Conservation (phyloP, 2,888 invertebrate genomes). For the Thereva unica region DNA sequence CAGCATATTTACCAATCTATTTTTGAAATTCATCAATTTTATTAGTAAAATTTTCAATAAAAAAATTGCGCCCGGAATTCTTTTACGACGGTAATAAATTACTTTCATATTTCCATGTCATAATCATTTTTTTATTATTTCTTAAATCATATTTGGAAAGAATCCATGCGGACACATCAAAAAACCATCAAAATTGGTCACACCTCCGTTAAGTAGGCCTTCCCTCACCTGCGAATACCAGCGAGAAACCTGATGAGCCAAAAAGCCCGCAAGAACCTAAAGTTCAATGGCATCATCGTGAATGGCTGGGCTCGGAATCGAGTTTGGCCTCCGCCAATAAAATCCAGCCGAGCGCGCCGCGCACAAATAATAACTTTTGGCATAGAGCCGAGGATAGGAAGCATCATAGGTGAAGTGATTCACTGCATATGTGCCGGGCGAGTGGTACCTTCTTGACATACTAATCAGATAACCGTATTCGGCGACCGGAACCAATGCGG, state of each 20-base stretch:
- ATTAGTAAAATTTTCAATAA: no score
- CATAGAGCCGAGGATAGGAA: background rate
- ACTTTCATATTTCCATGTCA: no score
- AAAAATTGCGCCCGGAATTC: no score
- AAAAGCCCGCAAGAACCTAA: conserved; percentile 20
- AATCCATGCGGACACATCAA: no score
- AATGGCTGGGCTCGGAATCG: background rate
- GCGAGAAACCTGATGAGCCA: conserved; percentile 16
- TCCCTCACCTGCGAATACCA: conserved; percentile 22
- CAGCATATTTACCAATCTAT: no score
- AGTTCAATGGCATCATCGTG: conserved; percentile 28
- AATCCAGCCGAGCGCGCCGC: background rate
- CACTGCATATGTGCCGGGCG: conserved; percentile 9
- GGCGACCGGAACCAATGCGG: conserved; percentile 31
- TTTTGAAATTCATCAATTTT: no score
- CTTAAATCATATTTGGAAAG: no score
- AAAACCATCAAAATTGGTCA: no score
- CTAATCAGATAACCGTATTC: conserved; percentile 37
- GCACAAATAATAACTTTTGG: conserved; percentile 22
- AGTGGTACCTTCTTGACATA: conserved; percentile 32
- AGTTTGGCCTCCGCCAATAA: background rate
- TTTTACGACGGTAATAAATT: no score
- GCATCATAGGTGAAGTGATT: conserved; percentile 3
- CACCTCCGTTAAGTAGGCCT: background rate
- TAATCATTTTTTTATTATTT: no score